A percentile compares a stretch with the other conserved stretches of the same genome.
Evolutionary conservation across 2,113 vertebrate species (phyloP).

Genomic region (Macrotus californicus): DNA sequence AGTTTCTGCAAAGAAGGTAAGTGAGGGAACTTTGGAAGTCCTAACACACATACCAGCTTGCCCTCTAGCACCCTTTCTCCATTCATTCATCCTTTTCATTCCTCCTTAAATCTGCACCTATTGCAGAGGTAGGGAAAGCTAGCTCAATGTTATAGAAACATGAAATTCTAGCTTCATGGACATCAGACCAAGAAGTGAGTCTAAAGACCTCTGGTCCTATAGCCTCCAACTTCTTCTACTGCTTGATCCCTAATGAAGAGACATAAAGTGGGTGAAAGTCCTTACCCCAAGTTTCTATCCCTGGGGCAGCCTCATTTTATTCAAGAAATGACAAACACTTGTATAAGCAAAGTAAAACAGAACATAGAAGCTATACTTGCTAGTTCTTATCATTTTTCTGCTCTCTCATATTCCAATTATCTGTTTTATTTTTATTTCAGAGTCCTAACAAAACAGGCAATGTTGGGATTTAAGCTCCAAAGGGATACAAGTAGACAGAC

Average conservation of each 20-base stretch:
- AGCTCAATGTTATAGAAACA: neutral
- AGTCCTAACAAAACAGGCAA: conserved; percentile 44
- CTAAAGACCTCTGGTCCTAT: neutral
- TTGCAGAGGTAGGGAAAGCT: neutral
- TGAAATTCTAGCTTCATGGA: neutral
- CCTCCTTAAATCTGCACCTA: neutral
- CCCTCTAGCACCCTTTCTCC: neutral
- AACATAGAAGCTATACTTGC: neutral
- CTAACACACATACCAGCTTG: neutral
- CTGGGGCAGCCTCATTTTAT: neutral
- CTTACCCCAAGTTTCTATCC: neutral
- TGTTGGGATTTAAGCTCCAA: conserved; percentile 45
- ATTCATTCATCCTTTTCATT: neutral
- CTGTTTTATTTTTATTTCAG: conserved; percentile 66
- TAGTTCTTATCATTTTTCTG: neutral
- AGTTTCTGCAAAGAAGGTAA: neutral
- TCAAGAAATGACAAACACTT: neutral
- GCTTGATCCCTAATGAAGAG: neutral
- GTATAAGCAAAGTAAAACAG: conserved; percentile 35
- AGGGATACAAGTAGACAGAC: conserved; percentile 20
- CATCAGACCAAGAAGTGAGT: neutral
- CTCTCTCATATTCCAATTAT: conserved; percentile 51
- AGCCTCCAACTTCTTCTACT: neutral
- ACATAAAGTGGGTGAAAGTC: neutral
- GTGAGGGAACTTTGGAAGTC: neutral